Evolutionary conservation across 2,888 invertebrate genomes (phyloP).

Genomic region (Ectobius pallidus): DNA sequence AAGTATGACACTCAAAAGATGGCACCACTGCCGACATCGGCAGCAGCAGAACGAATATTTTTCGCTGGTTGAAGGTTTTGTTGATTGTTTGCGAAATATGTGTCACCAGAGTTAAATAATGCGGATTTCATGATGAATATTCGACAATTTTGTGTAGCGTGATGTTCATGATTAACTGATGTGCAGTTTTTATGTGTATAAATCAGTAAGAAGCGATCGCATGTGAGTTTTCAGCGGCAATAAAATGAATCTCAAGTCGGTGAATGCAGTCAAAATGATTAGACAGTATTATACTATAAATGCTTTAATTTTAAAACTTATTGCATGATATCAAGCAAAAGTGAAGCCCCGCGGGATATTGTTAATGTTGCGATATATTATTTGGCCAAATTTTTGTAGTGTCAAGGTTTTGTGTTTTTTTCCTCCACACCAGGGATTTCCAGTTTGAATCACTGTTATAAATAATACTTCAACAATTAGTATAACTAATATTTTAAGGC

Average conservation of each 20-base stretch:
- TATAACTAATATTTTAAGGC: too few relatives aligned
- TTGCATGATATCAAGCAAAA: not conserved
- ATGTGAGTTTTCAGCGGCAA: not conserved
- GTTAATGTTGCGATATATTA: too few relatives aligned
- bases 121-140: slow-evolving; percentile 23
- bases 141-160: not conserved
- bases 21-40: slow-evolving; percentile 19
- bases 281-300: too few relatives aligned
- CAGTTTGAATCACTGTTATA: too few relatives aligned
- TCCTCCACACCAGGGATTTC: too few relatives aligned
- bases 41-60: slow-evolving; percentile 17
- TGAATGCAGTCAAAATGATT: not conserved
- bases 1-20: slow-evolving; percentile 22
- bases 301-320: not conserved
- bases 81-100: slow-evolving; percentile 10
- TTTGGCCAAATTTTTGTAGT: too few relatives aligned
- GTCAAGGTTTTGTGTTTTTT: too few relatives aligned
- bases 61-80: not conserved
- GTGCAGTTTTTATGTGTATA: not conserved
- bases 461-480: too few relatives aligned
- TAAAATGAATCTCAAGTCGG: not conserved
- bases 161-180: not conserved
- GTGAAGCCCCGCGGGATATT: too few relatives aligned
- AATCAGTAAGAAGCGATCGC: not conserved
- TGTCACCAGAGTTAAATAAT: slow-evolving; percentile 19